Base-by-base conservation (phyloP, 2,113 vertebrate genomes). In the Oryzias woworae region DNA sequence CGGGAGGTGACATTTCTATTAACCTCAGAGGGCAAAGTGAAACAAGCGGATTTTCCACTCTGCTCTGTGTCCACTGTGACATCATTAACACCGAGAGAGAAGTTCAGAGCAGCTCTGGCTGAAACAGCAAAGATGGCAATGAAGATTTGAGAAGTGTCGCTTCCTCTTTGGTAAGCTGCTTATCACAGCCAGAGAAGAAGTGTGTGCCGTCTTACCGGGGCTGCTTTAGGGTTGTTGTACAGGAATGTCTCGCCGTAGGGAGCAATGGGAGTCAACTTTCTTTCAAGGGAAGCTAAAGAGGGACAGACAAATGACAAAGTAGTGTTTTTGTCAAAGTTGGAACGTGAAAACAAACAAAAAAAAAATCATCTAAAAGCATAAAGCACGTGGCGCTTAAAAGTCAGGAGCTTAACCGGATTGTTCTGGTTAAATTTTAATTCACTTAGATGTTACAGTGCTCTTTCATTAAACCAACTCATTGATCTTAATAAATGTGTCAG, bases 241-340 rank as follows among this genome's bases (percentile, higher is more conserved):
- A 96, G 83, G 88, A 94, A 96, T 23, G 92, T 91, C 84, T 98
- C 96, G 63, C 94, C 94, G 58, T 97, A 97, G 12, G 96, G 96
- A 85, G 86, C 89, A 52, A 97, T 95, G 22, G 90, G 66, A 3
- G 84, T 84, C 82, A 83, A 78, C 31, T 88, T 90, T 80, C 89
- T 91, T 74, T 71, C 57, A 73, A 71, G 56, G 60, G 81, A 44
- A 63, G 77, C 91, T 92, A 57, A 75, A 81, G 65, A 69, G 36
- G 58, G 55, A 76, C 63, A 71, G 31, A 83, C 23, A 75, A 41
- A 80, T 31, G 68, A 64, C 47, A 85, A 59, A 65, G 62, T 41
- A 5, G 65, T 16, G 16, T 50, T 54, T 81, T 72, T 61, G 69
- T 71, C 22, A 54, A 2, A 6, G 63, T 36, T 36, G 10, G 12